These are phyloP conservation scores for Drosophila carrolli DNA, from an alignment of 1,140 invertebrate species.

Conservation along the genomic window DNA sequence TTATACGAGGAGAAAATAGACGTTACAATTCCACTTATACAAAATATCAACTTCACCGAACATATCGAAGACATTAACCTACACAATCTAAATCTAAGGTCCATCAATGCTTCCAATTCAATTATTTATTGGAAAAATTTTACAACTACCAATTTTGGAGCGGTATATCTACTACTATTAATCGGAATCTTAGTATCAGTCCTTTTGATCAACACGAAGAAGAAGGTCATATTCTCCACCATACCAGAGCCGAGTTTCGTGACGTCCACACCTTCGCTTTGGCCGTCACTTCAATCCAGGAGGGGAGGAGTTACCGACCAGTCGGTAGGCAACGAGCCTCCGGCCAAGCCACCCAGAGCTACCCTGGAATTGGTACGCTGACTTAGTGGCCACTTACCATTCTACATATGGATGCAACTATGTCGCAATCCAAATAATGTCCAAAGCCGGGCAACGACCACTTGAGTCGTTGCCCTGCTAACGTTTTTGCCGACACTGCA, in stretches of 20 bases:
- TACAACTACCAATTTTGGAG: background rate
- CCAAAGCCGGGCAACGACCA: background rate
- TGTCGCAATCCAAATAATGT: background rate
- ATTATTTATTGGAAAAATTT: background rate
- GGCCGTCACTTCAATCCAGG: conserved; percentile 3
- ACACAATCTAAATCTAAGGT: background rate
- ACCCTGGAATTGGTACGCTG: background rate
- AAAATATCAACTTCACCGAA: too few species aligned
- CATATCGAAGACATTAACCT: background rate
- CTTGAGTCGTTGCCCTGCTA: background rate
- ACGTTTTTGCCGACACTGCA: background rate
- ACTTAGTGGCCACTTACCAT: background rate
- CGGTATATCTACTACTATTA: background rate
- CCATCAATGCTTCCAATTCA: conserved; percentile 3
- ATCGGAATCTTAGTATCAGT: background rate
- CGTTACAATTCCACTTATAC: too few species aligned
- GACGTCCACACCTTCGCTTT: background rate
- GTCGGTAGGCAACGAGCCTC: background rate
- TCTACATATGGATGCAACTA: background rate
- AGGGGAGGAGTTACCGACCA: background rate
- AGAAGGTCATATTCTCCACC: background rate
- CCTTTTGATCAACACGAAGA: background rate
- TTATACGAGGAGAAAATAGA: background rate
- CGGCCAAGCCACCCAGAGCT: background rate
- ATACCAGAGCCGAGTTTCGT: conserved; percentile 4